These are phyloP conservation scores for Eupeodes latifasciatus DNA, from an alignment of 2,888 invertebrate species.

Conservation along the genomic window DNA sequence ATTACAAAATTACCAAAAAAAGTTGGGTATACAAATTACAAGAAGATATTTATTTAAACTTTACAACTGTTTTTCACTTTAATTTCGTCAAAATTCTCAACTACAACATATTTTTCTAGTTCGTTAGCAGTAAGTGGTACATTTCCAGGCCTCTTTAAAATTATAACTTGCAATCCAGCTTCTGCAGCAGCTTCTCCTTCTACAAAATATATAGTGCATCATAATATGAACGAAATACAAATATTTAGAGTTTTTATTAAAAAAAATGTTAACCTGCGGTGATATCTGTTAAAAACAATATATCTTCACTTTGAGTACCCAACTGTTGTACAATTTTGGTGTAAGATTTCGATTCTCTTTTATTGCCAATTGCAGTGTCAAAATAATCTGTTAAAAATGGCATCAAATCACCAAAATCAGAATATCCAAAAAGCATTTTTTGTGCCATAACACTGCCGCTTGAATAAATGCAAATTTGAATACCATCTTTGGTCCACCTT, in stretches of 20 bases:
- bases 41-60: too few relatives aligned
- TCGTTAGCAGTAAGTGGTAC: constrained; percentile 87
- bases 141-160: constrained; percentile 93
- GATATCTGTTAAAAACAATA: constrained; percentile 95
- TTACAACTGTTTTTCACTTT: constrained; percentile 68
- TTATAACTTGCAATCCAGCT: constrained; percentile 88
- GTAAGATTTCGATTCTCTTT: constrained; percentile 92
- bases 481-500: constrained; percentile 88
- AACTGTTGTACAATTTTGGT: constrained; percentile 89
- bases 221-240: too few relatives aligned
- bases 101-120: constrained; percentile 85
- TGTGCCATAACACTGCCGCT: constrained; percentile 97
- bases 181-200: constrained; percentile 93
- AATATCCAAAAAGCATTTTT: constrained; percentile 92
- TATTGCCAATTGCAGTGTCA: constrained; percentile 93
- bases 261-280: constrained; percentile 87
- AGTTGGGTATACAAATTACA: neutral
- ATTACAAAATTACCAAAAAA: too few relatives aligned
- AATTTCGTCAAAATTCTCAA: constrained; percentile 87
- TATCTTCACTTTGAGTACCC: constrained; percentile 86
- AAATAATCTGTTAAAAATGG: constrained; percentile 91
- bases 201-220: constrained; percentile 82
- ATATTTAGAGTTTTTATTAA: neutral
- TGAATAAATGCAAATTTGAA: constrained; percentile 93
- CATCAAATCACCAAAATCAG: constrained; percentile 90